Base-by-base conservation (phyloP, 1,140 invertebrate species). In the Lepidurus couesii region DNA sequence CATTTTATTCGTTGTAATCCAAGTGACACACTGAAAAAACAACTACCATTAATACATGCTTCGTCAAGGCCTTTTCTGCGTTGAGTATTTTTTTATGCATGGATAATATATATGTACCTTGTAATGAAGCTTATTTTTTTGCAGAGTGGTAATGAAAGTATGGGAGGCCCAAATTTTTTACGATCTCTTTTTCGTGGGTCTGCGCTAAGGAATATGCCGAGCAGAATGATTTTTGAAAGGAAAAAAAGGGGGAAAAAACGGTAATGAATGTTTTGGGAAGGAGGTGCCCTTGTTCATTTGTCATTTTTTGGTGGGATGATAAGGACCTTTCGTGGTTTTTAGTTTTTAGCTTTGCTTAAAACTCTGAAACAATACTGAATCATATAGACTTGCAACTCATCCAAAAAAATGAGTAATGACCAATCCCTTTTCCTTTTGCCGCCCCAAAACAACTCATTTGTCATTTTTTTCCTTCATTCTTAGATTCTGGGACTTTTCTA, bases 191-290 rank as follows among this genome's bases (percentile, higher is more conserved):
- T 65, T 7, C 9, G n/a, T 65, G 5, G 16, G 53, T 65, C 21
- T 65, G 16, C 7, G 53, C 21, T 65, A 16, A 65, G 53, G 21
- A 65, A 65, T 65, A 65, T 65, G 53, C n/a, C 8, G 53, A 65
- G 53, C 13, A n/a, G 16, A 16, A 21, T 65, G 6, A 65, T 65
- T 11, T 9, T 47, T 8, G 10, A 11, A n/a, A n/a, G 7, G n/a
- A n/a, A n/a, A 65, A 7, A 65, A 10, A 65, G 21, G 1, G 53
- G 53, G n/a, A 65, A 65, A 65, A 16, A 65, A 65, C 4, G 53
- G 53, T 65, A 65, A 65, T 65, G 53, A 65, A 65, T 65, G 53
- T 65, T 65, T 65, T 21, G 9, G 53, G 53, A 65, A 65, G 21
- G 53, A 65, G 21, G 16, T 16, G 53, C 53, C 53, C 53, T 65